A percentile compares a stretch with the other conserved stretches of the same genome.
These are phyloP conservation scores for Galeopsomyia nigrocyanea DNA, from an alignment of 2,888 invertebrate genomes.

Conservation along the genomic window DNA sequence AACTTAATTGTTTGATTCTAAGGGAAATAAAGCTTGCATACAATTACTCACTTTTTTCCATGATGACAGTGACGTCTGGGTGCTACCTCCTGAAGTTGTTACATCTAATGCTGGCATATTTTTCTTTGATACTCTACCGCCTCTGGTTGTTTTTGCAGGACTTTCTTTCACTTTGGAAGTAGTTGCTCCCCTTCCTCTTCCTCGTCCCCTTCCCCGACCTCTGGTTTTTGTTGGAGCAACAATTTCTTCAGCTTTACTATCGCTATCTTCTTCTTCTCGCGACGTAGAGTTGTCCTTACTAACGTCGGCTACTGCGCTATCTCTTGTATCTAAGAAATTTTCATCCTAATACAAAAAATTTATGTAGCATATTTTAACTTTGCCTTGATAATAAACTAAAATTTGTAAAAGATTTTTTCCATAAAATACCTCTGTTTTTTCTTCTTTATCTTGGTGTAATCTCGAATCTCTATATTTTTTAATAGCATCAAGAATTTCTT, in stretches of 20 bases:
- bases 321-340: conserved; percentile 33
- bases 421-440: conserved; percentile 42
- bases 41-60: conserved; percentile 32
- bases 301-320: conserved; percentile 55
- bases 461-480: conserved; percentile 68
- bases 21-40: too few species aligned
- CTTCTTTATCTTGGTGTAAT: conserved; percentile 51
- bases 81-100: conserved; percentile 16
- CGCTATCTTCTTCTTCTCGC: not conserved
- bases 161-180: conserved; percentile 21
- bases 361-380: not conserved
- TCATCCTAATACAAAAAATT: conserved; percentile 26
- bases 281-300: conserved; percentile 57
- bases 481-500: conserved; percentile 67
- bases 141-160: conserved; percentile 21
- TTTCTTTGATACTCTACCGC: conserved; percentile 14
- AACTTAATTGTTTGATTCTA: not conserved
- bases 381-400: conserved; percentile 1
- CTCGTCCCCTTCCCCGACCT: conserved; percentile 41
- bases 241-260: conserved; percentile 32
- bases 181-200: conserved; percentile 27
- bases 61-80: conserved; percentile 7
- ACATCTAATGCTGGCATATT: conserved; percentile 26
- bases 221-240: conserved; percentile 31
- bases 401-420: not conserved